Base-by-base conservation (phyloP, 2,888 invertebrate species). In the Venustoraphidia nigricollis region DNA sequence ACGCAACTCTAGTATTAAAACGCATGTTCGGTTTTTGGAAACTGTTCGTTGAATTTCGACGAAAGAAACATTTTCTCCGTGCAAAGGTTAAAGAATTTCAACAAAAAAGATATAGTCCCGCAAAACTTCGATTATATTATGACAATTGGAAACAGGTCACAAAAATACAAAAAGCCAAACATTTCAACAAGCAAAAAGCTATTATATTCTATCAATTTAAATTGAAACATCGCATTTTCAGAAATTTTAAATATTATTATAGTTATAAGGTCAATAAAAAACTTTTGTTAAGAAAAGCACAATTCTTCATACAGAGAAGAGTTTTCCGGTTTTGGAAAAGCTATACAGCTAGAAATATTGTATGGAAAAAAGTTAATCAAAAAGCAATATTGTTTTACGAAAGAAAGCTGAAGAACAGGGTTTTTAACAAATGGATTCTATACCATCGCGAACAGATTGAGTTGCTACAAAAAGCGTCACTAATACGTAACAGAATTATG, bases 81-180 rank as follows among this genome's bases (percentile, higher is more conserved):
- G 34, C 45, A 10, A 50, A 54, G 35, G 57, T 58, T n/a, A 41
- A 51, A 48, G 36, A 50, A 27, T 56, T 56, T 54, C 59, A 58
- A 35, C 54, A 54, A 51, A 52, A 48, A 13, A 60, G 58, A 47
- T 53, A 54, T 35, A 53, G 55, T 40, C 51, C 52, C 6, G 51
- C 56, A 50, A 41, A 49, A 13, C 51, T 59, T 40, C 49, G 48
- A 11, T 41, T 44, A 34, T 58, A 53, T 50, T 57, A 59, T 44
- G 34, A 50, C 34, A 49, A 51, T 41, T 61, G 60, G 61, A 55
- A 46, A 51, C 34, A 58, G 52, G 50, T 51, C 54, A 8, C 40
- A 36, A n/a, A 49, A 44, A 36, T 46, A 38, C 14, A 43, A 48
- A 47, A 36, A 35, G 44, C 36, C 48, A 37, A 45, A 40, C 38